These are phyloP conservation scores for Marasmarcha lunaedactyla DNA, from an alignment of 2,888 invertebrate species.

Conservation along the genomic window DNA sequence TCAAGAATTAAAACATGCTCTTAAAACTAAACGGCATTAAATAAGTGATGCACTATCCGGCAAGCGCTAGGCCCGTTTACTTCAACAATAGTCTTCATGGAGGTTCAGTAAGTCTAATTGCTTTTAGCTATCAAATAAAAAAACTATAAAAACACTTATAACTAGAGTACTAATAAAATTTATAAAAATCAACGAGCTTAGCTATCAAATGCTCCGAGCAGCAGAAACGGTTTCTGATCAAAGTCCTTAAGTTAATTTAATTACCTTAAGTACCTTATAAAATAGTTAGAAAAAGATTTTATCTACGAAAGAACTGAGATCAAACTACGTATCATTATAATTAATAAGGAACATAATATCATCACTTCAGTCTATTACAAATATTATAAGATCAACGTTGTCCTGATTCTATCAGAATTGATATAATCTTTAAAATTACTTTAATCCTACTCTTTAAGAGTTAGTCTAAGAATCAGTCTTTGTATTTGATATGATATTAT, in stretches of 20 bases:
- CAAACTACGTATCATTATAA: neutral
- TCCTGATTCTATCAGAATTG: neutral
- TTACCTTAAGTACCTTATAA: neutral
- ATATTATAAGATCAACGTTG: neutral
- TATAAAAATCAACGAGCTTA: constrained; percentile 1
- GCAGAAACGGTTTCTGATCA: neutral
- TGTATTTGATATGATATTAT: neutral
- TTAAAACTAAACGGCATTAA: constrained; percentile 10
- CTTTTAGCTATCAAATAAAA: constrained; percentile 29
- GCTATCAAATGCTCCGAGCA: neutral
- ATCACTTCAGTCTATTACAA: neutral
- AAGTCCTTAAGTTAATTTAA: neutral
- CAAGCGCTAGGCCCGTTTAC: constrained; percentile 38
- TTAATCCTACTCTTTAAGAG: neutral
- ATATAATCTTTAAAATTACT: neutral
- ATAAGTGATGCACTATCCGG: neutral
- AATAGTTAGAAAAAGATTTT: neutral
- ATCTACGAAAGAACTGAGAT: neutral
- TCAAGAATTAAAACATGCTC: constrained; percentile 64
- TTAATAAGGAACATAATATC: neutral
- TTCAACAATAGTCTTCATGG: constrained; percentile 52
- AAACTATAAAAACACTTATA: constrained; percentile 24
- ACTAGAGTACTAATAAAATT: neutral
- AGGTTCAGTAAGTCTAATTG: constrained; percentile 55
- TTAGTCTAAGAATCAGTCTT: neutral